These are phyloP conservation scores for Ips typographus DNA, from an alignment of 1,140 invertebrate genomes.

Conservation along the genomic window DNA sequence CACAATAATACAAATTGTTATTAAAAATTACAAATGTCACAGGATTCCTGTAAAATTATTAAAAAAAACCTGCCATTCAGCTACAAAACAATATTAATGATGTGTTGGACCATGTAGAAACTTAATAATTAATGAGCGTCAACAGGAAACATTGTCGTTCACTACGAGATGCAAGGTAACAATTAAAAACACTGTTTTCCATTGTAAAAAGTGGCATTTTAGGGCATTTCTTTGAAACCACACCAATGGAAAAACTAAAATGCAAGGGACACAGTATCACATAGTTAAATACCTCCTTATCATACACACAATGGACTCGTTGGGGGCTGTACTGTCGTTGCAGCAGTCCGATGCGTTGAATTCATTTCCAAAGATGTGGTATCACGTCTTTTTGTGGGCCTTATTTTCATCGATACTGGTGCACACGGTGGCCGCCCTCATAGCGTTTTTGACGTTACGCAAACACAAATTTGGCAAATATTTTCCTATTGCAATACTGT, in stretches of 20 bases:
- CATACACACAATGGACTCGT: conserved; percentile 57
- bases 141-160: no score
- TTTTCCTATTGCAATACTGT: conserved; percentile 82
- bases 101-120: no score
- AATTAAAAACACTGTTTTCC: no score
- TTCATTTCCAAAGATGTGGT: conserved; percentile 90
- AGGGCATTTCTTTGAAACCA: no score
- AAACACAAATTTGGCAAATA: conserved; percentile 94
- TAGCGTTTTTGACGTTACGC: conserved; percentile 84
- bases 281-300: conserved; percentile 28
- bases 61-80: no score
- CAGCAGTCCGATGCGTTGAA: conserved; percentile 61
- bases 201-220: no score
- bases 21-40: no score
- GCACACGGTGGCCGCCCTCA: conserved; percentile 80
- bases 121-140: no score
- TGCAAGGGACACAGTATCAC: conserved; percentile 38
- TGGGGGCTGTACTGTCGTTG: conserved; percentile 63
- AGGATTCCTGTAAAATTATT: no score
- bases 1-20: no score
- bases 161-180: no score
- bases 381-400: conserved; percentile 91
- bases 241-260: conserved; percentile 40
- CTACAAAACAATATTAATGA: no score
- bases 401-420: conserved; percentile 91